Percentiles rank a stretch among this genome's conserved stretches.
These are phyloP conservation scores for Dallia pectoralis DNA, from an alignment of 2,797 vertebrate species.

Conservation along the genomic window DNA sequence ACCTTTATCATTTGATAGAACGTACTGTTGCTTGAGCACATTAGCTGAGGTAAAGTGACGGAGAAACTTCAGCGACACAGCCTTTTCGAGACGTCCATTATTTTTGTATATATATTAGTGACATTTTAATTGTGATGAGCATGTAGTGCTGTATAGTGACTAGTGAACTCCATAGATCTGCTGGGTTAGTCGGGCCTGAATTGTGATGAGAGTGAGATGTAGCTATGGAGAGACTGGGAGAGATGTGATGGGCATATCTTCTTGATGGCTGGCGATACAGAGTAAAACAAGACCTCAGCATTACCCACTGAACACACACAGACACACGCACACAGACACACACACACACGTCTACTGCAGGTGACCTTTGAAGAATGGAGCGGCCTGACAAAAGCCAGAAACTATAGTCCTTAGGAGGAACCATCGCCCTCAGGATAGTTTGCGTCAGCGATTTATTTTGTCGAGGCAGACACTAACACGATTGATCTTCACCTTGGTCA, in stretches of 20 bases:
- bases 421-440: constrained; percentile 26
- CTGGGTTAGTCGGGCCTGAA: constrained; percentile 14
- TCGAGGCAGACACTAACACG: constrained; percentile 42
- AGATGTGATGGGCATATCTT: constrained; percentile 35
- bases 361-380: constrained; percentile 56
- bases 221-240: constrained; percentile 49
- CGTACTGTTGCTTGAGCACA: not conserved
- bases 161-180: constrained; percentile 45
- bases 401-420: constrained; percentile 47
- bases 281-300: constrained; percentile 59
- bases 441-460: constrained; percentile 64
- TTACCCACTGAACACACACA: constrained; percentile 42
- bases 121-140: constrained; percentile 32
- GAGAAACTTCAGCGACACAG: not conserved
- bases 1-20: too few species aligned
- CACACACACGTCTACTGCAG: not conserved
- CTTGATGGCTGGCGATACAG: constrained; percentile 28
- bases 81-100: constrained; percentile 15
- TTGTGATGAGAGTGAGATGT: constrained; percentile 16
- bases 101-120: constrained; percentile 1
- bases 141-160: constrained; percentile 10
- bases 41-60: not conserved
- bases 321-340: constrained; percentile 8
- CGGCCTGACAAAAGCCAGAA: constrained; percentile 66
- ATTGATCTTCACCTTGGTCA: not conserved